These are phyloP conservation scores for Helogale parvula DNA, from an alignment of 2,113 vertebrate species.

Conservation along the genomic window DNA sequence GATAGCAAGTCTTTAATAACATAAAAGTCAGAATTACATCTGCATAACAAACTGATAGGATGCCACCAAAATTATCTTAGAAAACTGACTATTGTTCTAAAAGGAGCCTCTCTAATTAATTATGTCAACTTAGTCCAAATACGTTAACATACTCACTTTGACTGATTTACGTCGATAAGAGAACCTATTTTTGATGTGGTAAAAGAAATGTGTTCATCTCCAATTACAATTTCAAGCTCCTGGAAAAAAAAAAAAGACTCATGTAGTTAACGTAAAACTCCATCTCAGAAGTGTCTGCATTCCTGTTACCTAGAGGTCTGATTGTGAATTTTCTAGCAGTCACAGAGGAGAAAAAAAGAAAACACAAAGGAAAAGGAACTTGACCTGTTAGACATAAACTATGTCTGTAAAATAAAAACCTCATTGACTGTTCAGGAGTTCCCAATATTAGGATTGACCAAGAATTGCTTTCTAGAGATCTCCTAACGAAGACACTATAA, in stretches of 20 bases:
- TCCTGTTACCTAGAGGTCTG: not conserved
- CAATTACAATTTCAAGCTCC: slow-evolving; percentile 99
- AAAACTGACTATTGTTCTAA: not conserved
- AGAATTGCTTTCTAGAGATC: not conserved
- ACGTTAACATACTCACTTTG: slow-evolving; percentile 90
- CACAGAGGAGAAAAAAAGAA: not conserved
- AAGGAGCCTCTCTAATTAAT: not conserved
- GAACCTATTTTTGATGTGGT: slow-evolving; percentile 99
- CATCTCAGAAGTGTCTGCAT: not conserved
- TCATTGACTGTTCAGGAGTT: not conserved
- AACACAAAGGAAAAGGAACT: not conserved
- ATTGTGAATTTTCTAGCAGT: not conserved
- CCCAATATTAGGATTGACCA: not conserved
- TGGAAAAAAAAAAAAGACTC: slow-evolving; percentile 66
- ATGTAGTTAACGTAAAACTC: not conserved
- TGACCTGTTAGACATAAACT: not conserved
- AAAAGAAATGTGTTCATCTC: slow-evolving; percentile 98
- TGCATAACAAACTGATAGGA: not conserved
- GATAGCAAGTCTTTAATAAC: not conserved
- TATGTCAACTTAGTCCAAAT: not conserved
- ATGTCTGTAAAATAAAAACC: not conserved
- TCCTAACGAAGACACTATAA: not conserved
- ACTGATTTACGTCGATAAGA: slow-evolving; percentile 98
- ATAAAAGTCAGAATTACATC: slow-evolving; percentile 15
- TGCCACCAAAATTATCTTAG: not conserved